Base-by-base conservation (phyloP, 2,888 invertebrate genomes). In the Dexiosoma caninum region DNA sequence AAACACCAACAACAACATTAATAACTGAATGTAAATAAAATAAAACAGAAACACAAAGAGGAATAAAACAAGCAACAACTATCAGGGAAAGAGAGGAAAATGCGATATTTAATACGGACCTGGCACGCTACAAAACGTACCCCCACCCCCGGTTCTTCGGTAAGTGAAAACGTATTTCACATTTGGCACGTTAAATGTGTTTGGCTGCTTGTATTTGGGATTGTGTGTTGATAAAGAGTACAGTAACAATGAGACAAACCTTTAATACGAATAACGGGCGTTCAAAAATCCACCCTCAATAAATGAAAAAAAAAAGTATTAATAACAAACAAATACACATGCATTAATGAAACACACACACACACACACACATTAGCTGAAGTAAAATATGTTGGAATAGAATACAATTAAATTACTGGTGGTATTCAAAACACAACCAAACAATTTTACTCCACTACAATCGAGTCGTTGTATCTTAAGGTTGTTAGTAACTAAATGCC, bases 401-500 rank as follows among this genome's bases (percentile, higher is more conserved):
- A 55, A 62, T 44, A 51, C 60, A 55, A 67, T 75, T 44, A 55
- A 3, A 32, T 57, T 55, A 16, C 32, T 75, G 37, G 57, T 77
- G 67, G 67, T 81, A 35, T 55, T 8, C 6, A 37, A 55, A 4
- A 40, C 21, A 71, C 71, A 55, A 30, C 10, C 21, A 9, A 27
- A 27, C 2, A 0, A 49, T 44, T 69, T 37, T 30, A 67, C 62
- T 69, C 71, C 69, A 57, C 14, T 44, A 10, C 8, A 74, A 59
- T 69, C 55, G 70, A 71, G 60, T 69, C 49, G 23, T 66, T 51
- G 42, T 67, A 23, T 35, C 51, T 23, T 40, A 42, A 42, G 49
- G 16, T 75, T 67, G 57, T 67, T 59, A 10, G 57, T 32, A 62
- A 51, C 44, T 77, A 69, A 77, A 74, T 81, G 77, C 77, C 81